phyloP scores from a whole-genome alignment of 2,797 vertebrate species.

The Sebastiscus tertius region DNA sequence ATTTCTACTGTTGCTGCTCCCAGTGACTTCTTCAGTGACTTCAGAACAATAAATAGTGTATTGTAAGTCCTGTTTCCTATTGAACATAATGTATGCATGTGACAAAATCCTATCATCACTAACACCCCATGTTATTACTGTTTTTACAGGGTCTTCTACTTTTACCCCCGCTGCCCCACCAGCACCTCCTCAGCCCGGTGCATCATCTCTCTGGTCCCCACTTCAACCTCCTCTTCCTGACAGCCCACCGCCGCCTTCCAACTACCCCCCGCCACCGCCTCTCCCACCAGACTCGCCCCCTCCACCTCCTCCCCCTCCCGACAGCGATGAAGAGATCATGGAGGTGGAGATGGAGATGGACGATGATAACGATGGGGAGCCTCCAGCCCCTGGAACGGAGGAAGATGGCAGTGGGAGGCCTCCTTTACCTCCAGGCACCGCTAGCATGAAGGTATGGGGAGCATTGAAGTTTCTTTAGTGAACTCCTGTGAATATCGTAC shows the following conservation, averaged over 20 bases:
- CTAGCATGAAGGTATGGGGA: slow-evolving; percentile 80
- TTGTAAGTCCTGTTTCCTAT: neutral
- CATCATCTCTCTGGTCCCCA: slow-evolving; percentile 77
- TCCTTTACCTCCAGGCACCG: slow-evolving; percentile 76
- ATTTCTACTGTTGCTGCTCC: neutral
- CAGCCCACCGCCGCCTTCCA: slow-evolving; percentile 85
- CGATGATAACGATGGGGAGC: slow-evolving; percentile 93
- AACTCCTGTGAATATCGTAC: neutral
- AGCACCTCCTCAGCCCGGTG: slow-evolving; percentile 80
- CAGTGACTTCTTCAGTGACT: neutral
- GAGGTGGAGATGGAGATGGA: slow-evolving; percentile 99
- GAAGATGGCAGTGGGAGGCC: slow-evolving; percentile 83
- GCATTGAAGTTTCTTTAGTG: neutral
- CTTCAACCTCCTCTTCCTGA: slow-evolving; percentile 83
- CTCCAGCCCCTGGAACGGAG: slow-evolving; percentile 95
- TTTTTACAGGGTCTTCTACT: slow-evolving; percentile 40
- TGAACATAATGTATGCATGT: neutral
- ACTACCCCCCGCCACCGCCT: slow-evolving; percentile 88
- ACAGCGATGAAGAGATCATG: slow-evolving; percentile 92
- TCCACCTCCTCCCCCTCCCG: slow-evolving; percentile 85
- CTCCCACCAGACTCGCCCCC: slow-evolving; percentile 83
- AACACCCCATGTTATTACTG: neutral
- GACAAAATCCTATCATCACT: neutral
- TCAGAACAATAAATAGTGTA: neutral
- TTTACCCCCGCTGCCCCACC: slow-evolving; percentile 30